Base-by-base conservation (phyloP, 2,888 invertebrate genomes). In the Acrobasis consociella region DNA sequence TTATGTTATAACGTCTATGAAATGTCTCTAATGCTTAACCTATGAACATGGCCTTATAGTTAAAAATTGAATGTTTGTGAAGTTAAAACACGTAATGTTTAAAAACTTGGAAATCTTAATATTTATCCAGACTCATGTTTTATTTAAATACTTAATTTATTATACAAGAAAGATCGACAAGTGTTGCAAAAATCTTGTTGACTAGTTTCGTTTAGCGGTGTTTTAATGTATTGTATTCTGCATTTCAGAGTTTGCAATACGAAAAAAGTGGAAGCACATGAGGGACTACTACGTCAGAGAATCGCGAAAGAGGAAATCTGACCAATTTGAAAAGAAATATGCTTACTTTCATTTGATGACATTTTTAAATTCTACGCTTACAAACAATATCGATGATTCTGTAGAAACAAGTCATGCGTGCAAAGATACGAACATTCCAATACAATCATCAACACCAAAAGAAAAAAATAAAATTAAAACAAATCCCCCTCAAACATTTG, bases 261-360 rank as follows among this genome's bases (percentile, higher is more conserved):
- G 53, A 38, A 53, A 53, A 37, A 53, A 37, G 15, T 53, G 53
- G 53, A 37, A 38, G 38, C 31, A 53, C n/a, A 53, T 53, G 15
- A 37, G 53, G 13, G 53, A 53, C 9, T 53, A 53, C 37, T 53
- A 37, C 15, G 37, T 53, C 22, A 53, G 37, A 37, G 53, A 53
- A 53, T n/a, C 37, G 9, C 53, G 37, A 7, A 15, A 50, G 10
- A 50, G 50, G 3, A 50, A 22, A 16, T 10, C 50, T 10, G 17
- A 15, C 38, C 53, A 53, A 53, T 15, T 8, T 53, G 37, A 64
- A 42, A 56, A 49, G 56, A 37, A 50, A 39, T 60, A 60, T 38
- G 38, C 15, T 11, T 51, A 37, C 13, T 60, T 22, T 60, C 49
- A 49, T 60, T 17, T 50, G 39, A 58, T 53, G 13, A 17, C 52